A percentile compares a stretch with the other conserved stretches of the same genome.
phyloP scores from a whole-genome alignment of 1,140 invertebrate genomes.

The Pseudachorutes palmiensis region DNA sequence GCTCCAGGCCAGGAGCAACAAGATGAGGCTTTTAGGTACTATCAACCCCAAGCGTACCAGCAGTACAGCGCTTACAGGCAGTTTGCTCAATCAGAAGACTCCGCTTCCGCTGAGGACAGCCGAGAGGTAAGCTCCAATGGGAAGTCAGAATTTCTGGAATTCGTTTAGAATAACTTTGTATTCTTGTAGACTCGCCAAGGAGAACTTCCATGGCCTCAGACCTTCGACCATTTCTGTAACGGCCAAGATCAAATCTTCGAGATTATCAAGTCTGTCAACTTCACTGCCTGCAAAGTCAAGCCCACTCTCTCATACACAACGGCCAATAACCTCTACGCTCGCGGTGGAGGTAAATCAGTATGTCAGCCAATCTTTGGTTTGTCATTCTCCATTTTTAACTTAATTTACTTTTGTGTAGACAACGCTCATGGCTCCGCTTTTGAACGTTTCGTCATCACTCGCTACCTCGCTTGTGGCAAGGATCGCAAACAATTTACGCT shows the following conservation, averaged over 20 bases:
- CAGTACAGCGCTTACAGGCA: conserved; percentile 9
- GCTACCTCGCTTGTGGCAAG: conserved; percentile 31
- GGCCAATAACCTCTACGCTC: conserved; percentile 27
- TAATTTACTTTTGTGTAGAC: neutral
- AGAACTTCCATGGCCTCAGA: conserved; percentile 31
- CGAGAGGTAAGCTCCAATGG: conserved; percentile 18
- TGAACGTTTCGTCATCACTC: conserved; percentile 25
- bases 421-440: conserved; percentile 1
- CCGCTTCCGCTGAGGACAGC: conserved; percentile 10
- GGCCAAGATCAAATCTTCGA: conserved; percentile 38
- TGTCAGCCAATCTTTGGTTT: neutral
- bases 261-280: conserved; percentile 38
- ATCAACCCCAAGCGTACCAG: neutral
- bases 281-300: conserved; percentile 37
- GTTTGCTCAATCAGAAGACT: conserved; percentile 9
- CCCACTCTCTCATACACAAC: conserved; percentile 33
- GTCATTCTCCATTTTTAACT: neutral
- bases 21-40: neutral
- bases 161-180: neutral
- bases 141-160: neutral
- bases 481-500: conserved; percentile 33
- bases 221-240: conserved; percentile 37
- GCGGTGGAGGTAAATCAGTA: conserved; percentile 22
- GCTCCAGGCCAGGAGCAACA: neutral
- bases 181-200: conserved; percentile 16